Base-by-base conservation (phyloP, 1,140 invertebrate genomes). In the Monochamus saltuarius region DNA sequence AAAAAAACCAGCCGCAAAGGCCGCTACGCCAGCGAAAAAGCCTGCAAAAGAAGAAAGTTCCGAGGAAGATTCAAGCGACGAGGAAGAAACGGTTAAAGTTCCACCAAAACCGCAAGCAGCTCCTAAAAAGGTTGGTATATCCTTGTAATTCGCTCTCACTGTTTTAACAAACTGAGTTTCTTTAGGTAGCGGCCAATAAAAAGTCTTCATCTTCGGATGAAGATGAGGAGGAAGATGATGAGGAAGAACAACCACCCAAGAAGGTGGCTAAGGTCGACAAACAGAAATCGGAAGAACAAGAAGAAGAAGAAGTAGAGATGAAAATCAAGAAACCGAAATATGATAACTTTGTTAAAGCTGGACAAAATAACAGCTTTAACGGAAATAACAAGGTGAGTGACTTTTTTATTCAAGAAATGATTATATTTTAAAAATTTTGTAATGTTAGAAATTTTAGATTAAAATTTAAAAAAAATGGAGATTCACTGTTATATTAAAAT, bases 281-380 rank as follows among this genome's bases (percentile, higher is more conserved):
- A 55, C 65, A 71, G 38, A 61, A 68, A 47, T 56, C 42, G 17
- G 14, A 38, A 29, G 68, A 76, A 36, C 71, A 74, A 16, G 72
- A 73, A 10, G 73, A 77, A 0, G 66, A 74, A n/a, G 70, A 74
- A 6, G 69, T 76, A 4, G 70, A 73, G 8, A 67, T 71, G 4
- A 68, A 70, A 43, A 55, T 52, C 3, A 79, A 77, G 50, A 80
- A 80, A 60, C 50, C 62, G 16, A 77, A 78, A 56, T 85, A 85
- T 59, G 76, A 64, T 52, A 85, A 85, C 57, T 85, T 85, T 65
- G 81, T 84, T 0, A 84, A 83, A 67, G 76, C 73, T 0, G 79
- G 78, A 43, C 73, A 75, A 39, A 66, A 57, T 38, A 55, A 69
- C 16, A 69, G 55, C 2, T 71, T 76, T 17, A 78, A 78, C 62